These are phyloP conservation scores for Somateria mollissima DNA, from an alignment of 2,797 vertebrate genomes.

Conservation along the genomic window DNA sequence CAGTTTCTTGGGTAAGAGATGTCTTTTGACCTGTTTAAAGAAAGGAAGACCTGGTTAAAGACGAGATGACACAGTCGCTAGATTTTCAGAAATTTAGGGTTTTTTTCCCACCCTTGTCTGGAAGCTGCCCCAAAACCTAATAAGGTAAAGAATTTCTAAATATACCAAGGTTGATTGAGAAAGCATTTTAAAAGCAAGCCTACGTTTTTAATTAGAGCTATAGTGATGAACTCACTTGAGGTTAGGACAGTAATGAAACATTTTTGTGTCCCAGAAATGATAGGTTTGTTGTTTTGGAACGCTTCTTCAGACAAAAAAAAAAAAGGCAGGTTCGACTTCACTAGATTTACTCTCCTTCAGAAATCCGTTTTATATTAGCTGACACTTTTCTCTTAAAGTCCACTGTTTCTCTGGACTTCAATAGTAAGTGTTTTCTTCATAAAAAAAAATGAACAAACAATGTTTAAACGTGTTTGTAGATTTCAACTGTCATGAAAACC, in stretches of 20 bases:
- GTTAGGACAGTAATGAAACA: background rate
- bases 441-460: background rate
- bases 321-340: background rate
- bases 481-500: background rate
- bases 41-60: background rate
- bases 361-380: background rate
- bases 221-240: background rate
- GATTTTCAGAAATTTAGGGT: background rate
- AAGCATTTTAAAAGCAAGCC: constrained; percentile 25
- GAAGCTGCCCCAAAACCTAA: background rate
- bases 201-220: background rate
- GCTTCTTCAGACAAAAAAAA: background rate
- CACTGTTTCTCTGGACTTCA: background rate
- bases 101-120: background rate
- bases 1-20: constrained; percentile 97
- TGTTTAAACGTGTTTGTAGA: background rate
- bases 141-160: constrained; percentile 38
- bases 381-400: background rate
- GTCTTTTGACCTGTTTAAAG: constrained; percentile 93
- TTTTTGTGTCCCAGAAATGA: constrained; percentile 7
- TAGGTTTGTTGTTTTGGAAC: background rate
- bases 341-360: background rate
- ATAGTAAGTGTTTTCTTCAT: background rate
- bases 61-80: background rate
- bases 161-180: constrained; percentile 38